Percentiles rank a stretch among this genome's conserved stretches.
Evolutionary conservation across 2,888 invertebrate genomes (phyloP).

Genomic region (Podabrus alpinus): DNA sequence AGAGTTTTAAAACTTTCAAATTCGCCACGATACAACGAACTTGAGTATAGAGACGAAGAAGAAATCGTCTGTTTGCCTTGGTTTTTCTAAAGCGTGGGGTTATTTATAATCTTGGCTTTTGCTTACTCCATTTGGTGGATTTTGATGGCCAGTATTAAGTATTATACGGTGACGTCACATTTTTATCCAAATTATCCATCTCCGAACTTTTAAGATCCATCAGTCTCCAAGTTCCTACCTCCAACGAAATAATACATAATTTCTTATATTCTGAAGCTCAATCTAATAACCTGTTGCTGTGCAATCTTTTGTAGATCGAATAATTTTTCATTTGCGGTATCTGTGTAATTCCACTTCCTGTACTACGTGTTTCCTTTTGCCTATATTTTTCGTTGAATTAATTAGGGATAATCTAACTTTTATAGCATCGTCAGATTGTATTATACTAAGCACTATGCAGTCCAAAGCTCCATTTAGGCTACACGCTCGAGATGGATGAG

Average conservation of each 20-base stretch:
- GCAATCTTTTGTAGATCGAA: neutral
- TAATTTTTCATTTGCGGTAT: neutral
- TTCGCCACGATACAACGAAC: constrained; percentile 26
- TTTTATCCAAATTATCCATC: neutral
- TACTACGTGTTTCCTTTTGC: neutral
- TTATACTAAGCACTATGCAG: neutral
- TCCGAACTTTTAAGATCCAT: neutral
- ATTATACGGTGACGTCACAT: constrained; percentile 35
- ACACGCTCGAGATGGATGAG: neutral
- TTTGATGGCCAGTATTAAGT: constrained; percentile 33
- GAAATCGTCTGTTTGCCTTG: constrained; percentile 25
- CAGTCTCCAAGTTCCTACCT: too few species aligned
- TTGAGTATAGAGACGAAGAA: constrained; percentile 34
- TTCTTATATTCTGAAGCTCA: neutral
- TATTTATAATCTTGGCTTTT: constrained; percentile 37
- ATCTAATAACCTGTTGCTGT: neutral
- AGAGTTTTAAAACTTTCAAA: constrained; percentile 24
- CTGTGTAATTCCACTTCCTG: neutral
- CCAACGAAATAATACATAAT: neutral
- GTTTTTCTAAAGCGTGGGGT: constrained; percentile 30
- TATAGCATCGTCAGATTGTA: neutral
- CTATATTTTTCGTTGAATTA: neutral
- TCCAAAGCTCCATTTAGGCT: neutral
- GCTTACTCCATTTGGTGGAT: constrained; percentile 33
- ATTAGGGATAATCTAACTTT: neutral